Conservation (phyloP, 30 jellyfish, hydroid and myxozoan genomes). For the Clytia hemisphaerica region DNA sequence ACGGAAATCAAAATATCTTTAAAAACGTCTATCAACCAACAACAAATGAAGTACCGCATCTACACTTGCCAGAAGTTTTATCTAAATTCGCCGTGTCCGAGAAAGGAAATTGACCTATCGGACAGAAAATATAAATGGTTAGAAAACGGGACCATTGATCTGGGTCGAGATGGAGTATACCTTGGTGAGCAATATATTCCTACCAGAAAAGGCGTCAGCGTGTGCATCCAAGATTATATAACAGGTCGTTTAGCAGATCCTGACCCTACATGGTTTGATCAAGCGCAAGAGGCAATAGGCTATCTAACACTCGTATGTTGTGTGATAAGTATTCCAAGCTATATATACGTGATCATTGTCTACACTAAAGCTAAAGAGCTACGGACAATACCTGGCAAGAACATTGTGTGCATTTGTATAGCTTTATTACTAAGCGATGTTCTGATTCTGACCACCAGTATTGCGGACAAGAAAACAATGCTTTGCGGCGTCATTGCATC, state of each 20-base stretch:
- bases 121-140: no score
- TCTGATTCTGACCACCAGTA: not conserved
- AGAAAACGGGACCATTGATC: no score
- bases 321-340: not conserved
- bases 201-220: not conserved
- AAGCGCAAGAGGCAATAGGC: not conserved
- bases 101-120: no score
- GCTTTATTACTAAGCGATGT: not conserved
- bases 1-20: no score
- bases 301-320: not conserved
- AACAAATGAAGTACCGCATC: no score
- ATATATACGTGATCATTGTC: not conserved
- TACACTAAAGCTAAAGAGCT: not conserved
- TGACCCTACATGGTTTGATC: not conserved
- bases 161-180: not conserved
- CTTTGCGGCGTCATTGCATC: not conserved
- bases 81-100: no score
- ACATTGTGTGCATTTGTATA: not conserved
- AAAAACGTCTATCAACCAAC: no score
- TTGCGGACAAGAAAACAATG: no score
- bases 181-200: not conserved
- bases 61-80: no score
- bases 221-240: not conserved
- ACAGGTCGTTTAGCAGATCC: no score
- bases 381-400: slow-evolving; percentile 11